Evolutionary conservation across 1,140 invertebrate species (phyloP).

Genomic region (Aphaenogaster floridana): DNA sequence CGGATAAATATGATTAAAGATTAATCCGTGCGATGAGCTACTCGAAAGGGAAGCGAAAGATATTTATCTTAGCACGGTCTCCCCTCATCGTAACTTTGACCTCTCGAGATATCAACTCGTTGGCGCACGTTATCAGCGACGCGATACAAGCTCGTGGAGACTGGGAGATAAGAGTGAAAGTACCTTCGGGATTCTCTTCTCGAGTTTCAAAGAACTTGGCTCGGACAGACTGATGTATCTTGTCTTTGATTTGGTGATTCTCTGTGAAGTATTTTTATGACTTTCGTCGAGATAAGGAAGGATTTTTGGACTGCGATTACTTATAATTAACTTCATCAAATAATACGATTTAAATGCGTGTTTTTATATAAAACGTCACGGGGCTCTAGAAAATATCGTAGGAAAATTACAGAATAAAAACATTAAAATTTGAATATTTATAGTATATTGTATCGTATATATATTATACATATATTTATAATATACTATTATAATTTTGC

Average conservation of each 20-base stretch:
- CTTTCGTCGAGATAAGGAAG: slow-evolving; percentile 11
- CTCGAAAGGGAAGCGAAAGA: slow-evolving; percentile 55
- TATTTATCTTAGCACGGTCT: slow-evolving; percentile 60
- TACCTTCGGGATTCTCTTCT: slow-evolving; percentile 48
- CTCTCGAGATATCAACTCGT: slow-evolving; percentile 54
- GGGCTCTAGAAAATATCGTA: not conserved
- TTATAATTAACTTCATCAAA: slow-evolving; percentile 32
- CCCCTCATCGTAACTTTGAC: slow-evolving; percentile 63
- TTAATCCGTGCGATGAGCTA: slow-evolving; percentile 39
- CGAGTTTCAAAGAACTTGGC: slow-evolving; percentile 34
- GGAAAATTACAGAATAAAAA: not conserved
- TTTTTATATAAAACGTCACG: not conserved
- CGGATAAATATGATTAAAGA: slow-evolving; percentile 73
- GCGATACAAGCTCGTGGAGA: slow-evolving; percentile 43
- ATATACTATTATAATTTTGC: not conserved
- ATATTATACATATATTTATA: not conserved
- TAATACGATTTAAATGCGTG: not conserved
- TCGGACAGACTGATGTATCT: not conserved
- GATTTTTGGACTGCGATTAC: not conserved
- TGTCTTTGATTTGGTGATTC: slow-evolving; percentile 45
- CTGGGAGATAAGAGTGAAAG: slow-evolving; percentile 66
- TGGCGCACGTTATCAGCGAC: slow-evolving; percentile 37
- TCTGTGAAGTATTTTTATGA: slow-evolving; percentile 48
- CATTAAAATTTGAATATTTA: not conserved
- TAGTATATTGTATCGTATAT: not conserved